Conservation (phyloP, 2,888 invertebrate genomes). For the Phalangium opilio region DNA sequence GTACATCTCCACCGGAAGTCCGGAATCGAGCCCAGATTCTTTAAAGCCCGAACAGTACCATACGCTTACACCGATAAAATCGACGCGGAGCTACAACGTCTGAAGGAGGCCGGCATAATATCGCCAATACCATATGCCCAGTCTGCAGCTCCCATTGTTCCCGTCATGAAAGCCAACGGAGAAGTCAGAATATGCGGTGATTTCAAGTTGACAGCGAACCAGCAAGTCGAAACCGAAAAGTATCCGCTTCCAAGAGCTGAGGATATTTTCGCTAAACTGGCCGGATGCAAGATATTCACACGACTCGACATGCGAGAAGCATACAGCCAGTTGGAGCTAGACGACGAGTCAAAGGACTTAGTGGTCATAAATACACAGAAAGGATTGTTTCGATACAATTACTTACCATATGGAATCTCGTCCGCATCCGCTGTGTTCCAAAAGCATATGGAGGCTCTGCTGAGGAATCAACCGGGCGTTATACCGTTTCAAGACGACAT, state of each 20-base stretch:
- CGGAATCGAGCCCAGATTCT: conserved; percentile 27
- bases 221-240: conserved; percentile 22
- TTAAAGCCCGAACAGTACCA: conserved; percentile 22
- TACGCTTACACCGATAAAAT: not conserved
- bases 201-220: conserved; percentile 22
- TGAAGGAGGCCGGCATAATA: conserved; percentile 11
- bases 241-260: no score
- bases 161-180: conserved; percentile 26
- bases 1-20: no score
- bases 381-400: conserved; percentile 22
- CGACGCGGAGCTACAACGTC: conserved; percentile 17
- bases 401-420: conserved; percentile 28
- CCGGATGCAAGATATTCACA: conserved; percentile 25
- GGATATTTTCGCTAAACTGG: no score
- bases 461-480: no score
- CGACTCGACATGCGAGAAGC: conserved; percentile 28
- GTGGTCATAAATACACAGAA: conserved; percentile 24
- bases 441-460: not conserved
- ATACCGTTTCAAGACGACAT: no score
- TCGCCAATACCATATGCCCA: not conserved
- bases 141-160: conserved; percentile 26
- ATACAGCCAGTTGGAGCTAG: conserved; percentile 27
- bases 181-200: conserved; percentile 26
- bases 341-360: conserved; percentile 21
- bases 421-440: conserved; percentile 30